Conservation (phyloP, 1,140 invertebrate genomes). For the Formica selysi region DNA sequence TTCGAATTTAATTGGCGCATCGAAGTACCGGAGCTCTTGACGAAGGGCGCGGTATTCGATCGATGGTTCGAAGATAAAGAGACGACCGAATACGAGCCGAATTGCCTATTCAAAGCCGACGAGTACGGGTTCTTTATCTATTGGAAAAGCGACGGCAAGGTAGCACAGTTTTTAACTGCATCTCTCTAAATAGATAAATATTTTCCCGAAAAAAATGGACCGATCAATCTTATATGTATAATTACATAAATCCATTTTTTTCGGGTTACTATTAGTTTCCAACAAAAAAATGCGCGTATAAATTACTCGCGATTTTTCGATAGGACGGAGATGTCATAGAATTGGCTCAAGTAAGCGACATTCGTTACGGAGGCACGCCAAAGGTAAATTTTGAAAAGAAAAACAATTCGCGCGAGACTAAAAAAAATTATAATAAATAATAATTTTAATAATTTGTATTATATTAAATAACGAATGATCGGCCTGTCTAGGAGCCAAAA, state of each 20-base stretch:
- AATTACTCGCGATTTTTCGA: slow-evolving; percentile 77
- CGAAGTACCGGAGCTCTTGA: slow-evolving; percentile 94
- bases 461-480: not conserved
- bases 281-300: not conserved
- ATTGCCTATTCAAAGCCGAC: slow-evolving; percentile 97
- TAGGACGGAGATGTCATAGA: slow-evolving; percentile 99
- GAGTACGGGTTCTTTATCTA: slow-evolving; percentile 99
- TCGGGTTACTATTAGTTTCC: not conserved
- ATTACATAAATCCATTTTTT: too few species aligned
- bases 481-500: slow-evolving; percentile 91
- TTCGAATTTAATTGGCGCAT: slow-evolving; percentile 99
- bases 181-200: not conserved
- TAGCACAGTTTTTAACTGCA: slow-evolving; percentile 83
- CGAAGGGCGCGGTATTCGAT: slow-evolving; percentile 95
- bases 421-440: not conserved
- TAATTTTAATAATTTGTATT: not conserved
- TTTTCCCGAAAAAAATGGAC: too few species aligned
- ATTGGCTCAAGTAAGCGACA: slow-evolving; percentile 98
- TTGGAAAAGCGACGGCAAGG: slow-evolving; percentile 98
- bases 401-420: not conserved
- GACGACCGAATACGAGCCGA: slow-evolving; percentile 94
- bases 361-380: slow-evolving; percentile 95
- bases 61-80: slow-evolving; percentile 99
- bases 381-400: slow-evolving; percentile 88
- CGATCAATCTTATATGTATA: too few species aligned